A percentile compares a stretch with the other conserved stretches of the same genome.
These are phyloP conservation scores for Nibea coibor DNA, from an alignment of 2,113 vertebrate genomes.

Conservation along the genomic window DNA sequence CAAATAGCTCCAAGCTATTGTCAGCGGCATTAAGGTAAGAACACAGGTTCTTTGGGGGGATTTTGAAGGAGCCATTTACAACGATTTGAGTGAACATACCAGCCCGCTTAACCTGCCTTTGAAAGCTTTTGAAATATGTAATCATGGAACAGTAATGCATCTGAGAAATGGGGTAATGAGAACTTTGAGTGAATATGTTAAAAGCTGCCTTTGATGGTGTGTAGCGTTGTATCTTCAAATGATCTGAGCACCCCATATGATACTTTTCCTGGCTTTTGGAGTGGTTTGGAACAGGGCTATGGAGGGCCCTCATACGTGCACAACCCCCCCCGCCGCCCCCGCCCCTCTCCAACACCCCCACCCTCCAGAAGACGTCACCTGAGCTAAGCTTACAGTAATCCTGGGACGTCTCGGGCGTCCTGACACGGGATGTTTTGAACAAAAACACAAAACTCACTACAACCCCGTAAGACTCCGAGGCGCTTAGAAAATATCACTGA, in stretches of 20 bases:
- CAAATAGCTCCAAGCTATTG: conserved; percentile 75
- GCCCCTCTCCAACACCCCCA: neutral
- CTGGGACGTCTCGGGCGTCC: conserved; percentile 70
- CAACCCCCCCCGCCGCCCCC: neutral
- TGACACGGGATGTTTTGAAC: conserved; percentile 81
- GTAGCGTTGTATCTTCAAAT: conserved; percentile 60
- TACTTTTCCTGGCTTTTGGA: conserved; percentile 71
- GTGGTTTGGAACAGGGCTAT: conserved; percentile 70
- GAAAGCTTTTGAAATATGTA: conserved; percentile 67
- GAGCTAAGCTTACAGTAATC: conserved; percentile 83
- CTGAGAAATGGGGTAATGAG: conserved; percentile 61
- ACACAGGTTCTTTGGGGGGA: conserved; percentile 48
- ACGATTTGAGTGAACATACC: conserved; percentile 58
- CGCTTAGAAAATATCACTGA: conserved; percentile 70
- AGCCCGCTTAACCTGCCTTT: conserved; percentile 60
- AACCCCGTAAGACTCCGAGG: conserved; percentile 66
- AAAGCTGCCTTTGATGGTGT: conserved; percentile 73
- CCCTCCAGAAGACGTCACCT: conserved; percentile 69
- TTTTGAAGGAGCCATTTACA: conserved; percentile 60
- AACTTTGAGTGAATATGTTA: conserved; percentile 55
- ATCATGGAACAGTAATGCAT: conserved; percentile 59
- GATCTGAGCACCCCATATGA: conserved; percentile 72
- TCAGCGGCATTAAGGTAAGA: conserved; percentile 68
- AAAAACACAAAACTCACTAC: conserved; percentile 81
- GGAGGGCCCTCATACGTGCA: conserved; percentile 78